Base-by-base conservation (phyloP, 2,797 vertebrate genomes). In the Notolabrus celidotus region DNA sequence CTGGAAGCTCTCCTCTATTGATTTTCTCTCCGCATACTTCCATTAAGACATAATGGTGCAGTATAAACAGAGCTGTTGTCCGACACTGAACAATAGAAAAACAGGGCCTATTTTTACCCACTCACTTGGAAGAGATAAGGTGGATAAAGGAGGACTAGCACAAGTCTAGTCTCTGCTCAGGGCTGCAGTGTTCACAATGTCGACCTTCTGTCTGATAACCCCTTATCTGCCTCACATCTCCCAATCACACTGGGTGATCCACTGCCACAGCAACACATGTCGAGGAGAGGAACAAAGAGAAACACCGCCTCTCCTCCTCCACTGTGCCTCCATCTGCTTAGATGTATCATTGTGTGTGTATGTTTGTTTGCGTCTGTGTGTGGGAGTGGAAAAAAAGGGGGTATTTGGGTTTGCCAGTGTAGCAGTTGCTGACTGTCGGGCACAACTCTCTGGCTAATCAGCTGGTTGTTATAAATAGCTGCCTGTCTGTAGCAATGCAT, bases 381-480 rank as follows among this genome's bases (percentile, higher is more conserved):
- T 79, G 76, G 64, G 76, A 76, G 67, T 60, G 68, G 75, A 72
- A 70, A 70, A 80, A 72, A 70, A 72, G 77, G 31, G 63, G 58
- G 74, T 80, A 59, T 87, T 87, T 64, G 68, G 63, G 71, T 74
- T 67, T 75, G 74, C 63, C 76, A 82, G 82, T 80, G 74, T 78
- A 85, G 86, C 89, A 76, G 71, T 87, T 85, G 88, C 83, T 83
- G 89, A 88, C 84, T 89, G 87, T 84, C 53, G 64, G 78, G 86
- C 83, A 85, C 80, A 90, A 88, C 82, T 89, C 72, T 64, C 84
- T 86, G 86, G 86, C 87, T 92, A 92, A 93, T 93, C 91, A 92
- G 90, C 86, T 82, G 77, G 86, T 89, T 91, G 89, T 93, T 94
- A 94, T 92, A 94, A 94, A 94, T 92, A 94, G 92, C 87, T 87